phyloP scores from a whole-genome alignment of 1,140 invertebrate species.

The Popillia japonica region DNA sequence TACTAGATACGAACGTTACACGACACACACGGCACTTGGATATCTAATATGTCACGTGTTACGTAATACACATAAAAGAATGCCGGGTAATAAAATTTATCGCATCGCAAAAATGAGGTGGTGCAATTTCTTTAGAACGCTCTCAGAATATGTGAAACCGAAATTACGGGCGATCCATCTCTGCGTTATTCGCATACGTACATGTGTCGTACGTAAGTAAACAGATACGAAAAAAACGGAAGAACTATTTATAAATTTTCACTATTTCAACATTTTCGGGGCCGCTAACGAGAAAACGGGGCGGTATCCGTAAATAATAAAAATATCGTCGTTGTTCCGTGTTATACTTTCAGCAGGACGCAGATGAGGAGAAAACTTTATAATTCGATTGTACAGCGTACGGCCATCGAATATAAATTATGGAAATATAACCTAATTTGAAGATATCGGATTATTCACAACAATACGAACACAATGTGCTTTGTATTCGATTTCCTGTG shows the following conservation, averaged over 20 bases:
- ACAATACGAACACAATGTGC: constrained; percentile 46
- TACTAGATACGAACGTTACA: too few species aligned
- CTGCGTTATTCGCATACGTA: constrained; percentile 6
- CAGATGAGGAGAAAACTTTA: constrained; percentile 49
- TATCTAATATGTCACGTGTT: background rate
- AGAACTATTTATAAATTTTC: too few species aligned
- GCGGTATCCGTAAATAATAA: constrained; percentile 2
- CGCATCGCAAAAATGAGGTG: constrained; percentile 33
- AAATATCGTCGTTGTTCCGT: constrained; percentile 2
- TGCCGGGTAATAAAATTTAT: constrained; percentile 37
- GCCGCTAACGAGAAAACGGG: background rate
- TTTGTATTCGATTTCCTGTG: constrained; percentile 42
- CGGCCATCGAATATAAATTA: constrained; percentile 52
- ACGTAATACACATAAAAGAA: constrained; percentile 25
- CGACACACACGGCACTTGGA: background rate
- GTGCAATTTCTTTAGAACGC: constrained; percentile 40
- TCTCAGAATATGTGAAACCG: constrained; percentile 39
- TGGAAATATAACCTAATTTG: constrained; percentile 52
- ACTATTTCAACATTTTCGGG: background rate
- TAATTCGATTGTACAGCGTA: constrained; percentile 50
- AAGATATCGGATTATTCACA: constrained; percentile 52
- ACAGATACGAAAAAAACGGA: too few species aligned
- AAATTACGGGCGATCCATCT: constrained; percentile 33
- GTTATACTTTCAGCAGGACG: background rate
- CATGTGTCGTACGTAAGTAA: too few species aligned